Base-by-base conservation (phyloP, 2,888 invertebrate species). In the Drosophila paracracens region DNA sequence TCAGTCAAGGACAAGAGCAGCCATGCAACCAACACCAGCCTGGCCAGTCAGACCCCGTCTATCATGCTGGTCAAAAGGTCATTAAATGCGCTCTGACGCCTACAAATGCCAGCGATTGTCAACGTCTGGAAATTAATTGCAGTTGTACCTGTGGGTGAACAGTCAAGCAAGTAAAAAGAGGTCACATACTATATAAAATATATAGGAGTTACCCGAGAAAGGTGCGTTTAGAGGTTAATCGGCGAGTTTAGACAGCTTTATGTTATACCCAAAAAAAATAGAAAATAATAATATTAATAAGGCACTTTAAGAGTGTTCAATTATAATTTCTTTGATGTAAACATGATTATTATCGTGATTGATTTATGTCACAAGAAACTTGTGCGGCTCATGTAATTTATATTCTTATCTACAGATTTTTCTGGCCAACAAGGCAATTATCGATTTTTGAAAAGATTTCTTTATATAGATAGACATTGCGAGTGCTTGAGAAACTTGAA, bases 391-490 rank as follows among this genome's bases (percentile, higher is more conserved):
- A 57, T 66, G 38, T 40, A 70, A 38, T 75, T 63, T 25, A 48
- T 57, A 63, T 63, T 25, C 16, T n/a, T 36, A 40, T 31, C 36
- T n/a, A 29, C 38, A 48, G 66, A 73, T 77, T 77, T 72, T 74
- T 77, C 58, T 69, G 59, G 62, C 52, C 64, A 68, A 69, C 59
- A 77, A 63, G 70, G 48, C 74, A 77, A 74, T 77, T 77, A 77
- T 77, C 74, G 77, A 77, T 77, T 74, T 18, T 25, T 48, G 46
- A 48, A 64, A 27, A 31, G 53, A 52, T 33, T 46, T 52, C 62
- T 77, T 61, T 70, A 66, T 70, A 61, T 70, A 77, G 43, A 35
- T 18, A 16, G 29, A 18, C 36, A 31, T 21, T 3, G 58, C 25
- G 11, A 16, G 31, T 33, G 38, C 33, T 48, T 18, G 36, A 31